Evolutionary conservation across 2,113 vertebrate genomes (phyloP).

Genomic region (Prietella phreatophila): DNA sequence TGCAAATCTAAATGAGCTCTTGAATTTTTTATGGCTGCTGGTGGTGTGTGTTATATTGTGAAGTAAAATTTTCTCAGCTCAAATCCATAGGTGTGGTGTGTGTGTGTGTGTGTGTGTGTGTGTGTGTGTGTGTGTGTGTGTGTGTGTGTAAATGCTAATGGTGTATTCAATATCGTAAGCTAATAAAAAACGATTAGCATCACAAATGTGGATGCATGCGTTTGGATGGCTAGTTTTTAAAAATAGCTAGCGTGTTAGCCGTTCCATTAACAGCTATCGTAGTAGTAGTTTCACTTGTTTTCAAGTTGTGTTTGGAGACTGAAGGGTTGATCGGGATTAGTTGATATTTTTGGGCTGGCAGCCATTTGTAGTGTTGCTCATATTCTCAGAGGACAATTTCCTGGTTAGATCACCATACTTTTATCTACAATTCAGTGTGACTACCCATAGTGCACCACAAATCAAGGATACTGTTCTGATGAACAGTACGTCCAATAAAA

Average conservation of each 20-base stretch:
- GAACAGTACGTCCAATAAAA: neutral
- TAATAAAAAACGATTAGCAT: neutral
- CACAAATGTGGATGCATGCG: neutral
- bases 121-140: neutral
- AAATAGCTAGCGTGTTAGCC: neutral
- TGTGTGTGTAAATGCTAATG: neutral
- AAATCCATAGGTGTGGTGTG: neutral
- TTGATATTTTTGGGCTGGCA: neutral
- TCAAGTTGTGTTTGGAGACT: neutral
- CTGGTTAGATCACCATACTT: neutral
- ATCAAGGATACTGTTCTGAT: neutral
- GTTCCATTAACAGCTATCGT: neutral
- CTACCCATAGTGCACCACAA: neutral
- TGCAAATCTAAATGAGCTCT: conserved; percentile 68
- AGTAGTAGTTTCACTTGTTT: neutral
- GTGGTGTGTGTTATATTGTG: conserved; percentile 36
- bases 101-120: too few species aligned
- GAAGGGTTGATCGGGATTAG: neutral
- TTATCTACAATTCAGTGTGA: neutral
- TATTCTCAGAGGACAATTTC: neutral
- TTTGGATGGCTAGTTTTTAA: neutral
- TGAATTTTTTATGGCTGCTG: conserved; percentile 68
- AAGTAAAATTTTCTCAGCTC: conserved; percentile 15
- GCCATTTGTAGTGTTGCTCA: neutral
- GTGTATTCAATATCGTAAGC: neutral